Conservation (phyloP, 1,140 invertebrate genomes). For the Phymorhynchus buccinoides region DNA sequence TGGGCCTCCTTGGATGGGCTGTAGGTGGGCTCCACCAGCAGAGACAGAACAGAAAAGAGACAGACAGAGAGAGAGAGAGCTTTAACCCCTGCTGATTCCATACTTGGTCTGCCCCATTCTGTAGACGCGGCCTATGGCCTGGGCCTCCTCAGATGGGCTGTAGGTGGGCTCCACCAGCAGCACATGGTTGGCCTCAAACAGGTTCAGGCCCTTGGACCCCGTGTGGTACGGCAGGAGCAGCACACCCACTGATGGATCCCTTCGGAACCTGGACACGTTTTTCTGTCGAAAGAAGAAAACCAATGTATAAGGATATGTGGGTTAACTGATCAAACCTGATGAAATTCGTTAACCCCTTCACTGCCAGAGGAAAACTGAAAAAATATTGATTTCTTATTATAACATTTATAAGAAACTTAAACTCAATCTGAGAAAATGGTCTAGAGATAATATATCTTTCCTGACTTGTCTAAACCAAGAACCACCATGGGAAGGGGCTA, state of each 20-base stretch:
- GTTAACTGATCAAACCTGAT: no score
- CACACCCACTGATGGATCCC: constrained; percentile 74
- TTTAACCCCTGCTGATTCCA: not conserved
- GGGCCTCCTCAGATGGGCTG: constrained; percentile 82
- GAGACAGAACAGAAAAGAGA: constrained; percentile 34
- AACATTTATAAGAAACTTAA: no score
- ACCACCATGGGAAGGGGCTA: no score
- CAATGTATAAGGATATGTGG: no score
- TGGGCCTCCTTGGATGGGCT: constrained; percentile 84
- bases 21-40: constrained; percentile 84
- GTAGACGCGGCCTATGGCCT: constrained; percentile 86
- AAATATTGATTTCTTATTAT: no score
- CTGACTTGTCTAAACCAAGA: no score
- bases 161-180: constrained; percentile 85
- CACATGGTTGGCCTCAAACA: constrained; percentile 86
- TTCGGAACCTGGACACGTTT: constrained; percentile 71
- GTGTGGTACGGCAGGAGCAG: constrained; percentile 81
- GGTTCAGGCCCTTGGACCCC: constrained; percentile 85
- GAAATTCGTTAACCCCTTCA: no score
- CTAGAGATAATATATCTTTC: no score
- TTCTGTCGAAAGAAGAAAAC: no score
- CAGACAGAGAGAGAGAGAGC: no score
- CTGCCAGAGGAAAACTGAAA: no score
- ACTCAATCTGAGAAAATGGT: no score
- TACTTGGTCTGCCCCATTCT: constrained; percentile 85